phyloP scores from a whole-genome alignment of 2,797 vertebrate genomes.

The Darevskia mixta region DNA sequence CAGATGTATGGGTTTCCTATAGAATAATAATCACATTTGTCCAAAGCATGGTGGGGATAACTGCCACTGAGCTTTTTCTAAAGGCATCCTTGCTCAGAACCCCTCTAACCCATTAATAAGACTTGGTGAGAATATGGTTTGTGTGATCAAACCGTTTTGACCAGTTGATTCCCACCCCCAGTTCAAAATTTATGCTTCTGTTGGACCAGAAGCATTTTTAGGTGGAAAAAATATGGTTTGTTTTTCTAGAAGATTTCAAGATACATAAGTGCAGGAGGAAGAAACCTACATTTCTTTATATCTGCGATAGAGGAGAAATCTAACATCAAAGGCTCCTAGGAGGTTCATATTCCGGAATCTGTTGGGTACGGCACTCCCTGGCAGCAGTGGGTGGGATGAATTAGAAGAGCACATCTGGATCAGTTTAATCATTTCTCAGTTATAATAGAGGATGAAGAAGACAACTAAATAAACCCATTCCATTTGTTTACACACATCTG shows the following conservation, averaged over 20 bases:
- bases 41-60: neutral
- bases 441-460: conserved; percentile 45
- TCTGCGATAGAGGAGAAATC: conserved; percentile 1
- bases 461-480: conserved; percentile 46
- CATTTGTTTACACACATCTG: conserved; percentile 64
- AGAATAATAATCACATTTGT: neutral
- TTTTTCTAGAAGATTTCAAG: conserved; percentile 38
- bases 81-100: neutral
- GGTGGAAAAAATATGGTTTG: neutral
- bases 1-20: neutral
- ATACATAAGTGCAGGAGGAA: conserved; percentile 37
- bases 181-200: neutral
- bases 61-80: neutral
- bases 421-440: conserved; percentile 62
- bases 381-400: conserved; percentile 55
- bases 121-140: neutral
- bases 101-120: neutral
- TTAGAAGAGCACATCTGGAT: conserved; percentile 60
- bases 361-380: conserved; percentile 43
- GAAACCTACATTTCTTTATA: neutral
- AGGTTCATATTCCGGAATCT: conserved; percentile 56
- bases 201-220: neutral
- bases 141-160: neutral
- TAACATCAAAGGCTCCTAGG: conserved; percentile 38
- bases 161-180: neutral